Conservation (phyloP, 2,888 invertebrate genomes). For the Drosophila prostipennis region DNA sequence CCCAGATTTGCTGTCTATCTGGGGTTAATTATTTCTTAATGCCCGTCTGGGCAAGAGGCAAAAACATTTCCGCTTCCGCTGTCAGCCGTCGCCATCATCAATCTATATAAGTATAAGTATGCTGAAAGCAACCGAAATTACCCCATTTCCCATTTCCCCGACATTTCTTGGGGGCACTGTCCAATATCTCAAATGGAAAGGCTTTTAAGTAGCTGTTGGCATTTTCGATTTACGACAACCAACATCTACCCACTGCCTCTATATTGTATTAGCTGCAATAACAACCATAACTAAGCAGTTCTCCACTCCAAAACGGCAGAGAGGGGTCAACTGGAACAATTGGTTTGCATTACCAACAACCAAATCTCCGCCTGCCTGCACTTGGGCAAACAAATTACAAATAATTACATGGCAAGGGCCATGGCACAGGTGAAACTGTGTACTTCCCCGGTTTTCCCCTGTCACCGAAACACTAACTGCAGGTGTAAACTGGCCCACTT, state of each 20-base stretch:
- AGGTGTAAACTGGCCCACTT: slow-evolving; percentile 59
- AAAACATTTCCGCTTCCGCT: slow-evolving; percentile 67
- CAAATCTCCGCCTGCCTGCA: slow-evolving; percentile 46
- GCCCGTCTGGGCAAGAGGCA: slow-evolving; percentile 43
- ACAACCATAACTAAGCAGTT: slow-evolving; percentile 56
- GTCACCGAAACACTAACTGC: slow-evolving; percentile 37
- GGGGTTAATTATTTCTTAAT: slow-evolving; percentile 73
- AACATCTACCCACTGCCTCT: slow-evolving; percentile 27
- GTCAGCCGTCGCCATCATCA: slow-evolving; percentile 64
- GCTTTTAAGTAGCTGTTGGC: slow-evolving; percentile 48
- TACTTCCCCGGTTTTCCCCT: slow-evolving; percentile 2
- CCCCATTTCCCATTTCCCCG: neutral
- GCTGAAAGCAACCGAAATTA: slow-evolving; percentile 4
- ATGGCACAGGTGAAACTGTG: slow-evolving; percentile 37
- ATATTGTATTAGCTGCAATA: slow-evolving; percentile 49
- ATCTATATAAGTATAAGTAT: slow-evolving; percentile 58
- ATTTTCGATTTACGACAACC: slow-evolving; percentile 45
- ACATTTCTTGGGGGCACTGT: slow-evolving; percentile 1
- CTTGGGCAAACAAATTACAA: slow-evolving; percentile 74
- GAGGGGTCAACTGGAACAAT: slow-evolving; percentile 30
- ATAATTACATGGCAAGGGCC: slow-evolving; percentile 64
- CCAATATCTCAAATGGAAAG: slow-evolving; percentile 37
- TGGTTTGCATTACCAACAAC: slow-evolving; percentile 28
- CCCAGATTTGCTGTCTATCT: slow-evolving; percentile 39
- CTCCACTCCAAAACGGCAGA: slow-evolving; percentile 40